Evolutionary conservation across 2,113 vertebrate species (phyloP).

Genomic region (Eclectus roratus): DNA sequence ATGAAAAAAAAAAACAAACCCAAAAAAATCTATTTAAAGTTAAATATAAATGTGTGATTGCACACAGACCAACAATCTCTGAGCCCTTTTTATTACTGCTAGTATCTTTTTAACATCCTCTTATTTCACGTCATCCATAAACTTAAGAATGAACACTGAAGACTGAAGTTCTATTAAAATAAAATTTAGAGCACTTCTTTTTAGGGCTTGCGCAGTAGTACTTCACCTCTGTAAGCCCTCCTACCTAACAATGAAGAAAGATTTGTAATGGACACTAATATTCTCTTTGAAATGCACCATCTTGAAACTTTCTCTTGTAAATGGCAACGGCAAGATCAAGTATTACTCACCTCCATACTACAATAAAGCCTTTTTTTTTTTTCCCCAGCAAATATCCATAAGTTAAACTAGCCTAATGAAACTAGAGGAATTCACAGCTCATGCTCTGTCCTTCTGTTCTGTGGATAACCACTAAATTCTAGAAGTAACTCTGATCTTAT

Average conservation of each 20-base stretch:
- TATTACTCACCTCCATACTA: not conserved
- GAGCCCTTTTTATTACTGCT: not conserved
- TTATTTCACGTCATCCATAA: not conserved
- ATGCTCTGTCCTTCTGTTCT: not conserved
- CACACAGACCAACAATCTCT: not conserved
- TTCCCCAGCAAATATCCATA: not conserved
- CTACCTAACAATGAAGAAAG: not conserved
- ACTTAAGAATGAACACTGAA: not conserved
- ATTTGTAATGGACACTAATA: not conserved
- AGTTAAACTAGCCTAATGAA: not conserved
- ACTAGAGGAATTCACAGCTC: not conserved
- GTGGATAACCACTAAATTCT: not conserved
- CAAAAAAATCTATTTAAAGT: not conserved
- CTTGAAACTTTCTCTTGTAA: not conserved
- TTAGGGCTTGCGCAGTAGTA: not conserved
- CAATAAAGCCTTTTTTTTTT: not conserved
- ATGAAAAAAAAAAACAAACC: not conserved
- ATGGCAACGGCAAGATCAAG: not conserved
- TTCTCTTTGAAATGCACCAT: not conserved
- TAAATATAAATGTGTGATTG: not conserved
- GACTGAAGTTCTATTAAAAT: not conserved
- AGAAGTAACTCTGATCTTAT: not conserved
- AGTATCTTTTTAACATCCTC: not conserved
- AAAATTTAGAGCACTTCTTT: not conserved
- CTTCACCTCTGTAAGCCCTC: not conserved